Percentiles rank a stretch among this genome's conserved stretches.
phyloP scores from a whole-genome alignment of 2,113 vertebrate species.

The Platysteira castanea region DNA sequence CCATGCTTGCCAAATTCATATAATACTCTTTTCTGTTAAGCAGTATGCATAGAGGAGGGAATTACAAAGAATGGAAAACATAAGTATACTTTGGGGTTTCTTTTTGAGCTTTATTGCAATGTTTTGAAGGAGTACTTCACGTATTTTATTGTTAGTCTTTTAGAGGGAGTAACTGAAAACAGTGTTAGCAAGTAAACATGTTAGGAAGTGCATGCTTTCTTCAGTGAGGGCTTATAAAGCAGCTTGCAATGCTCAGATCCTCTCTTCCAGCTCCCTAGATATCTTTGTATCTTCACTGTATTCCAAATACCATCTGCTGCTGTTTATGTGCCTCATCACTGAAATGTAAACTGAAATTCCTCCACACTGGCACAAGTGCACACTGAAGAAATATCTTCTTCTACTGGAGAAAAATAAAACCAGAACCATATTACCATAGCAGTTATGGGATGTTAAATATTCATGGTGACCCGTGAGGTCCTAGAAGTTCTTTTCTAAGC shows the following conservation, averaged over 20 bases:
- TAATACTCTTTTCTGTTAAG: not conserved
- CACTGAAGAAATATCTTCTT: not conserved
- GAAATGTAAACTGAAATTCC: slow-evolving; percentile 46
- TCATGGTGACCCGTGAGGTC: not conserved
- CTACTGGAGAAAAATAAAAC: not conserved
- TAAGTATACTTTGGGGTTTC: not conserved
- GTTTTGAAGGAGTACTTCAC: not conserved
- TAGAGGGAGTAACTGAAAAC: not conserved
- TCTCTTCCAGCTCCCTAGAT: slow-evolving; percentile 34
- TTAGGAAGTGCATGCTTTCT: not conserved
- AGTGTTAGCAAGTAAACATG: not conserved
- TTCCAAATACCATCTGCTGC: slow-evolving; percentile 46
- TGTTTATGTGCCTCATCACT: slow-evolving; percentile 20
- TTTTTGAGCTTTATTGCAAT: not conserved
- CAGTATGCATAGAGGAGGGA: not conserved
- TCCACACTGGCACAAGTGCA: not conserved
- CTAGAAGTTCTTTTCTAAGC: not conserved
- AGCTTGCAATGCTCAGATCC: not conserved
- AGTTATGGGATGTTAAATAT: not conserved
- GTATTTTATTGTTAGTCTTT: not conserved
- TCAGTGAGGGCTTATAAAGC: not conserved
- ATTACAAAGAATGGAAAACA: not conserved
- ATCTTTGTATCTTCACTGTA: not conserved
- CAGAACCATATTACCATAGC: not conserved
- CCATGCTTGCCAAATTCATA: not conserved